A percentile compares a stretch with the other conserved stretches of the same genome.
Conservation (phyloP, 2,888 invertebrate genomes). For the Pediacus dermestoides region DNA sequence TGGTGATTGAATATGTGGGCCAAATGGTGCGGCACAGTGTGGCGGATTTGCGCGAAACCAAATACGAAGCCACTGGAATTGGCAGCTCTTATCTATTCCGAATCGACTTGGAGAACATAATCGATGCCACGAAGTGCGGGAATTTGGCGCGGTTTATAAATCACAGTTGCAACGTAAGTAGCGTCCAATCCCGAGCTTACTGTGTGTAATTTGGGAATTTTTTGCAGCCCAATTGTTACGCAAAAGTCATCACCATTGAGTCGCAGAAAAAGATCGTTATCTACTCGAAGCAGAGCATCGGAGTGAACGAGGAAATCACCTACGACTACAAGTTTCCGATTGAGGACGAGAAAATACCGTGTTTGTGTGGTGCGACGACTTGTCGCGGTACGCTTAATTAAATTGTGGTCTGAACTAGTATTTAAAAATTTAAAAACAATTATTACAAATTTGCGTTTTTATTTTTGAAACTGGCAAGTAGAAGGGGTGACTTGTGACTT, state of each 20-base stretch:
- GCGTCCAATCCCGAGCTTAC: too few species aligned
- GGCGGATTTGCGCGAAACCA: slow-evolving; percentile 91
- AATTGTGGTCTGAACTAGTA: too few species aligned
- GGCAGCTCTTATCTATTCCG: slow-evolving; percentile 98
- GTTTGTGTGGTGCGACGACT: slow-evolving; percentile 91
- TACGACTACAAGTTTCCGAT: slow-evolving; percentile 99
- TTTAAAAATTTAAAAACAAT: too few species aligned
- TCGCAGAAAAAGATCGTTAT: slow-evolving; percentile 99
- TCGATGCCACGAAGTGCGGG: slow-evolving; percentile 98
- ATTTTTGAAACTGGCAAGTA: too few species aligned
- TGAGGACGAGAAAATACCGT: slow-evolving; percentile 97
- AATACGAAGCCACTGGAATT: slow-evolving; percentile 96
- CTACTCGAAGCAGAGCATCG: slow-evolving; percentile 96
- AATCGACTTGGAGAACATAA: slow-evolving; percentile 95
- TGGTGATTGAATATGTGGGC: slow-evolving; percentile 99
- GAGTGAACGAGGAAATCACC: slow-evolving; percentile 97
- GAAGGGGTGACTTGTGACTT: too few species aligned
- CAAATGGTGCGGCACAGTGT: slow-evolving; percentile 90
- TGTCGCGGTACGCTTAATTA: slow-evolving; percentile 96
- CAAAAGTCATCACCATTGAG: slow-evolving; percentile 97
- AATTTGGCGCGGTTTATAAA: slow-evolving; percentile 98
- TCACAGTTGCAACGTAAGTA: slow-evolving; percentile 97
- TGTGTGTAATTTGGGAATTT: slow-evolving; percentile 9
- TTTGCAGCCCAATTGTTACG: slow-evolving; percentile 94
- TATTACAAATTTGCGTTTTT: too few species aligned